A percentile compares a stretch with the other conserved stretches of the same genome.
phyloP scores from a whole-genome alignment of 2,113 vertebrate species.

The Reinhardtius hippoglossoides region DNA sequence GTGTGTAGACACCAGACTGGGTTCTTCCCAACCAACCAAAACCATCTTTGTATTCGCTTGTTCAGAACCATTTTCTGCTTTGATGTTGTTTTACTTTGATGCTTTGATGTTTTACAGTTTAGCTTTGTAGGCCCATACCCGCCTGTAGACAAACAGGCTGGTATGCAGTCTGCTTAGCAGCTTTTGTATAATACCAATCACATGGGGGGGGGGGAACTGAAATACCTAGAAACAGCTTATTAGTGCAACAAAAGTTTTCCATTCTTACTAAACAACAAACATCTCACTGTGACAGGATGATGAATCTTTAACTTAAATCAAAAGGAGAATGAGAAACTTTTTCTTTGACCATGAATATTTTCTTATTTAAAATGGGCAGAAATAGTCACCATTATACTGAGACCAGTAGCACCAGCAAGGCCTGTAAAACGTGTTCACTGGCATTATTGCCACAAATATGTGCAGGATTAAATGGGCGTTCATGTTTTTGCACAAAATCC shows the following conservation, averaged over 20 bases:
- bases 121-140: neutral
- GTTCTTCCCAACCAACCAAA: too few species aligned
- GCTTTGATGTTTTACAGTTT: too few species aligned
- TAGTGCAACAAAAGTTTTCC: constrained; percentile 15
- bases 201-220: constrained; percentile 18
- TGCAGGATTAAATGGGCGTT: too few species aligned
- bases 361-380: too few species aligned
- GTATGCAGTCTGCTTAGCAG: constrained; percentile 34
- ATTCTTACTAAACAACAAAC: constrained; percentile 7
- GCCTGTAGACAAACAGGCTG: too few species aligned
- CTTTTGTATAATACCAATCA: constrained; percentile 40
- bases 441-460: neutral
- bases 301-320: neutral
- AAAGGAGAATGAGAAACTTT: neutral
- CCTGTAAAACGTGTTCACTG: too few species aligned
- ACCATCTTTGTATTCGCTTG: too few species aligned
- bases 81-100: too few species aligned
- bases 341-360: too few species aligned
- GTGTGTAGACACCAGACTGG: neutral
- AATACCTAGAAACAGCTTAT: constrained; percentile 28
- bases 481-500: too few species aligned
- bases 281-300: neutral
- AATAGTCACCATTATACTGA: too few species aligned
- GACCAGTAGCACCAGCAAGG: neutral
- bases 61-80: too few species aligned